Evolutionary conservation across 2,888 invertebrate genomes (phyloP), one percentile per base, ranked within the genome.

Genomic region (Masnerella sp.): DNA sequence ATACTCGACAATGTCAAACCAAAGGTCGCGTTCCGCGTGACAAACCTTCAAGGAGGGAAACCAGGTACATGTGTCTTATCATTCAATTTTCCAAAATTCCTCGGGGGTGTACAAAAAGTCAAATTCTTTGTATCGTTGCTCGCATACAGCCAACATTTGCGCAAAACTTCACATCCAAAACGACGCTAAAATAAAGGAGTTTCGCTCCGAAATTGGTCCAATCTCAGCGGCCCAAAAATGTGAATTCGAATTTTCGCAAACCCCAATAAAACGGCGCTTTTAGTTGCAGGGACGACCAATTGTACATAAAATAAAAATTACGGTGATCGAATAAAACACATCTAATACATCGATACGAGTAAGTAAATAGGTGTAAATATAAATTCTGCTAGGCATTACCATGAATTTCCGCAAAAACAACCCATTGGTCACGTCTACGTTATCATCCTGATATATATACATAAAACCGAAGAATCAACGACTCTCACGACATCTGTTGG

Each of bases 31-130:
- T 38, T 51, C 51, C 18, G 43, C 49, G 8, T 45, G 51, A 68
- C 22, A 52, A 68, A 68, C 38, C 22, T 61, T 52, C 15, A 52
- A 42, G 34, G n/a, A 59, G 25, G 18, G 40, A 51, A 68, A 51
- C 67, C 59, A 68, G 68, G 61, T 61, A 61, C 61, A 28, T 61
- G 54, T 51, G 59, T 68, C 36, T 45, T 56, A 38, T 54, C 28
- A 49, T 67, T 43, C 58, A 49, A 65, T 17, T 47, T 51, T 17
- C 18, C 36, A 64, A 64, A 51, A 45, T 15, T 40, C 25, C 18
- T 22, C 15, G 34, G 64, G 52, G 64, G 64, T 54, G 52, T 54
- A 64, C 62, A 64, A 64, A 64, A 64, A 54, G 12, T 51, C 51
- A 54, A 52, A 40, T 40, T 56, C 20, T 12, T n/a, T 9, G 28